Base-by-base conservation (phyloP, 2,113 vertebrate genomes). In the Numenius arquata region DNA sequence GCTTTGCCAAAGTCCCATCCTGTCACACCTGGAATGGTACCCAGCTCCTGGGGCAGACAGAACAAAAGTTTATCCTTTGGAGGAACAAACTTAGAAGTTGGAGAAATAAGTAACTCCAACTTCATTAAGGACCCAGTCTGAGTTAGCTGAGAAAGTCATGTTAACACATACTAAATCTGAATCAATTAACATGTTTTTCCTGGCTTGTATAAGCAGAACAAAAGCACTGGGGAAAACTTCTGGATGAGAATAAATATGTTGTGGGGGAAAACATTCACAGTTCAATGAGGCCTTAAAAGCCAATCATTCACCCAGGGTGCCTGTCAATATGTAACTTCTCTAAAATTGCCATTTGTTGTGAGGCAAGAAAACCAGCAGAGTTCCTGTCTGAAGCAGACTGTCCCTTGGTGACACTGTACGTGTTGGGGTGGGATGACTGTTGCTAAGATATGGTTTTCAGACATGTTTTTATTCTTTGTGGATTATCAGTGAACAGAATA, bases 211-310 rank as follows among this genome's bases (percentile, higher is more conserved):
- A 81, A 95, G 73, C 75, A 78, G 70, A 87, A 91, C 21, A 47
- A 90, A 90, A 81, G 76, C 90, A 77, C n/a, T 47, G 19, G 90
- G 82, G 59, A 89, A 48, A 81, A 87, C 56, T 90, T 92, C 72
- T 93, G 83, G 56, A 84, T 65, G 36, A 89, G 59, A 93, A 75
- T 63, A 92, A 90, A 12, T 71, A 25, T 0, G 0, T 96, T 93
- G 36, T 61, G 40, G 25, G 50, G 0, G 0, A 78, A 82, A 91
- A 58, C 45, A 53, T 61, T 85, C 48, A 22, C 65, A 76, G 38
- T 25, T 93, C 72, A 88, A 5, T 70, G 87, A 75, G 70, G 26
- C 47, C 81, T 87, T 85, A 66, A 81, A 85, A 87, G 38, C 36
- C 50, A 65, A 3, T 94, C 74, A 15, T 66, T 87, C 77, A 85